phyloP scores from a whole-genome alignment of 2,797 vertebrate species.

The Artibeus jamaicensis region DNA sequence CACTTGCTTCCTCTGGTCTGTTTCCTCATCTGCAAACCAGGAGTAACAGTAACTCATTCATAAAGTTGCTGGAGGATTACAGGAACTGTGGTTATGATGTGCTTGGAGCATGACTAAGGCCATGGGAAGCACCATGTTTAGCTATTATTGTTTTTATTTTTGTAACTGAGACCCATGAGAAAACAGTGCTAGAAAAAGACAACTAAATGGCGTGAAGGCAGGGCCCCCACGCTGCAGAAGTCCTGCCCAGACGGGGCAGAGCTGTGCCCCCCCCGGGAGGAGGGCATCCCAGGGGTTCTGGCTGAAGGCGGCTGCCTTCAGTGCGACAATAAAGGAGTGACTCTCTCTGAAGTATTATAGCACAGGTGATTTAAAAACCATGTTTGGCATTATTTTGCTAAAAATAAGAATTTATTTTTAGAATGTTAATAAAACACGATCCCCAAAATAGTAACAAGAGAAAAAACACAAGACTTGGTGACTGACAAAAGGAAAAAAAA shows the following conservation, averaged over 20 bases:
- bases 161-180: not conserved
- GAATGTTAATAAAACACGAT: conserved; percentile 42
- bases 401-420: conserved; percentile 56
- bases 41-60: not conserved
- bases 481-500: not conserved
- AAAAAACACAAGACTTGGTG: not conserved
- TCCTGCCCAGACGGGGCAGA: not conserved
- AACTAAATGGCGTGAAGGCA: not conserved
- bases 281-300: not conserved
- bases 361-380: conserved; percentile 11
- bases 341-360: not conserved
- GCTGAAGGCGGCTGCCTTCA: not conserved
- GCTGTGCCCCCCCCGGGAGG: conserved; percentile 31
- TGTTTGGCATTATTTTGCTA: conserved; percentile 22
- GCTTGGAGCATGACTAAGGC: not conserved
- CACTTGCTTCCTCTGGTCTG: not conserved
- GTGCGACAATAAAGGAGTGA: too few species aligned
- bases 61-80: not conserved
- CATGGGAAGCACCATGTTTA: not conserved
- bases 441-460: conserved; percentile 35
- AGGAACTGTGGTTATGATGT: not conserved
- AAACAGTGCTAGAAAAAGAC: conserved; percentile 31
- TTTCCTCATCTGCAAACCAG: not conserved
- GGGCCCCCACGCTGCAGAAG: not conserved
- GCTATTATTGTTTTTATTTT: not conserved